A percentile compares a stretch with the other conserved stretches of the same genome.
Conservation (phyloP, 2,113 vertebrate genomes). For the Grallaria varia region DNA sequence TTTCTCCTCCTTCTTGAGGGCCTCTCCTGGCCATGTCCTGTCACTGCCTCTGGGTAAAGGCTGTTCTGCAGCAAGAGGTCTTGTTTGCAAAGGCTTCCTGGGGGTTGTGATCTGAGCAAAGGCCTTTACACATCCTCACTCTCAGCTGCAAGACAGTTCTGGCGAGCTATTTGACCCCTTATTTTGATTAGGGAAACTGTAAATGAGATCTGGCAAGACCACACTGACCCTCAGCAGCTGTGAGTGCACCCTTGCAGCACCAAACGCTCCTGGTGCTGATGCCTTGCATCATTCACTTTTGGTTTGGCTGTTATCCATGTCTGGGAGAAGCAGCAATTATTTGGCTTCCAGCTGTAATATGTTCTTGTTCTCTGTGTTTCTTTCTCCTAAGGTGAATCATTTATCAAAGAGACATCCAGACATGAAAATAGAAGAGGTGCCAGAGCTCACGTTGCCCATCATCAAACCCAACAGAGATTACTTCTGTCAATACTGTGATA, state of each 20-base stretch:
- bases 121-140: neutral
- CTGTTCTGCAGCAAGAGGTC: neutral
- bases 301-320: neutral
- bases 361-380: neutral
- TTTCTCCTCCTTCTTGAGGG: neutral
- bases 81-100: neutral
- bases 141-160: neutral
- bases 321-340: neutral
- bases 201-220: neutral
- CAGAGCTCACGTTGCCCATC: slow-evolving; percentile 94
- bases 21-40: neutral
- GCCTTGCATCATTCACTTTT: neutral
- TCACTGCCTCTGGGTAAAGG: neutral
- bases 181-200: neutral
- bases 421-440: slow-evolving; percentile 97
- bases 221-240: neutral
- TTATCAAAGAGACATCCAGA: slow-evolving; percentile 97
- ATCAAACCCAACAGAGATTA: slow-evolving; percentile 99
- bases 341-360: neutral
- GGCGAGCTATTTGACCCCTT: neutral
- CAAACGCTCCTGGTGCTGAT: neutral
- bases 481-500: slow-evolving; percentile 98
- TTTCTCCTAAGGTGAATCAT: slow-evolving; percentile 89
- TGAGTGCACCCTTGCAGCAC: neutral
- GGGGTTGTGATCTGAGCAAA: neutral